phyloP scores from a whole-genome alignment of 1,140 invertebrate species.

The Drosophila fuyamai region DNA sequence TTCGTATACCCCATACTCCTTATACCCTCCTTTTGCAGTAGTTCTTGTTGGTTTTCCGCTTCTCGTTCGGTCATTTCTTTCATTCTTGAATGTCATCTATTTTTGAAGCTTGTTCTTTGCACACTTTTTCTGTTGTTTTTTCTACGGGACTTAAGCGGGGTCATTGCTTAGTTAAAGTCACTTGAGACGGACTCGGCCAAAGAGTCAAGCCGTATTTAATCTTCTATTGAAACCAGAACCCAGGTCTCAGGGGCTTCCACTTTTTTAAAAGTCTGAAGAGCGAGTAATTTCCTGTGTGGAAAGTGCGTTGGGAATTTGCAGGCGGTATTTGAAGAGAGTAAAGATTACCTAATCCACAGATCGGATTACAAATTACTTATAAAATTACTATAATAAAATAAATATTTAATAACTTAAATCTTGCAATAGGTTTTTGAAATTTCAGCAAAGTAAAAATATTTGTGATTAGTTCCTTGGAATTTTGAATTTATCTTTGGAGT shows the following conservation, averaged over 20 bases:
- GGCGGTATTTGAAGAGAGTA: too few species aligned
- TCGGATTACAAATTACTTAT: too few species aligned
- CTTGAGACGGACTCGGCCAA: slow-evolving; percentile 26
- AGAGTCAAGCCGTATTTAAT: slow-evolving; percentile 22
- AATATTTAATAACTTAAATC: too few species aligned
- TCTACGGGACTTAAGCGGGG: slow-evolving; percentile 43
- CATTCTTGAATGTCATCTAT: slow-evolving; percentile 77
- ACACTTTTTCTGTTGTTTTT: slow-evolving; percentile 33
- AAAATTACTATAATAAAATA: too few species aligned
- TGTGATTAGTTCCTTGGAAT: too few species aligned
- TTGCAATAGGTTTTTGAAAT: too few species aligned
- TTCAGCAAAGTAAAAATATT: too few species aligned
- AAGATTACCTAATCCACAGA: too few species aligned
- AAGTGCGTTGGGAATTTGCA: not conserved
- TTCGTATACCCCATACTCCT: slow-evolving; percentile 62
- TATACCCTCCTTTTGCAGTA: slow-evolving; percentile 17
- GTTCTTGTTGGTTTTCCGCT: slow-evolving; percentile 42
- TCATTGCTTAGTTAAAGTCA: slow-evolving; percentile 68
- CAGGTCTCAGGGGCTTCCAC: not conserved
- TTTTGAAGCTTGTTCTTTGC: slow-evolving; percentile 47
- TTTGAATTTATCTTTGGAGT: not conserved
- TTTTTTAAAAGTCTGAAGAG: slow-evolving; percentile 2
- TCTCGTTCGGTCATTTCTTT: slow-evolving; percentile 53
- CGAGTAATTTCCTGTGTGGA: not conserved
- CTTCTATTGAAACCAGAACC: slow-evolving; percentile 16